A percentile compares a stretch with the other conserved stretches of the same genome.
Conservation (phyloP, 2,797 vertebrate species). For the Potorous gilbertii region DNA sequence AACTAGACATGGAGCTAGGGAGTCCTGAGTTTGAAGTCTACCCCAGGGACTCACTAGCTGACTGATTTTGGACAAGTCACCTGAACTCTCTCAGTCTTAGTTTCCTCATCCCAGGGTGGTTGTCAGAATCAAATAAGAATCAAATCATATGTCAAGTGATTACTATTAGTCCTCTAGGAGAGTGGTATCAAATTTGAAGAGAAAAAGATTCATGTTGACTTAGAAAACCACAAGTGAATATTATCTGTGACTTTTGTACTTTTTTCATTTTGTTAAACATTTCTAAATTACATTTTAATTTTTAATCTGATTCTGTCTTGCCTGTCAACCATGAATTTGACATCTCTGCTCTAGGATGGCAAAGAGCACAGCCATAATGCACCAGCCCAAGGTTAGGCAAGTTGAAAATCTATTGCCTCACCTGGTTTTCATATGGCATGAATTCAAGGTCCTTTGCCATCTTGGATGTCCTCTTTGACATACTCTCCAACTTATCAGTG, state of each 20-base stretch:
- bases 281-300: background rate
- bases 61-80: background rate
- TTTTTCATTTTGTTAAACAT: too few relatives aligned
- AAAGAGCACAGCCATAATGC: background rate
- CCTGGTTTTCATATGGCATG: background rate
- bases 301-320: background rate
- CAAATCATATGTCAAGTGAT: background rate
- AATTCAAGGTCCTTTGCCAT: background rate
- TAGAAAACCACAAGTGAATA: background rate
- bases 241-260: background rate
- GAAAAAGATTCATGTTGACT: background rate
- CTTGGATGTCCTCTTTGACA: background rate
- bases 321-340: background rate
- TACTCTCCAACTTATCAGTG: background rate
- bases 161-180: background rate
- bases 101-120: background rate
- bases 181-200: background rate
- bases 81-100: background rate
- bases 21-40: background rate
- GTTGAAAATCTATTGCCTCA: background rate
- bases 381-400: background rate
- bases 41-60: background rate
- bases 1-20: background rate
- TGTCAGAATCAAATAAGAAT: background rate
- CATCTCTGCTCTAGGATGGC: background rate